A percentile compares a stretch with the other conserved stretches of the same genome.
Evolutionary conservation across 2,888 invertebrate genomes (phyloP).

Genomic region (Diaprepes abbreviatus): DNA sequence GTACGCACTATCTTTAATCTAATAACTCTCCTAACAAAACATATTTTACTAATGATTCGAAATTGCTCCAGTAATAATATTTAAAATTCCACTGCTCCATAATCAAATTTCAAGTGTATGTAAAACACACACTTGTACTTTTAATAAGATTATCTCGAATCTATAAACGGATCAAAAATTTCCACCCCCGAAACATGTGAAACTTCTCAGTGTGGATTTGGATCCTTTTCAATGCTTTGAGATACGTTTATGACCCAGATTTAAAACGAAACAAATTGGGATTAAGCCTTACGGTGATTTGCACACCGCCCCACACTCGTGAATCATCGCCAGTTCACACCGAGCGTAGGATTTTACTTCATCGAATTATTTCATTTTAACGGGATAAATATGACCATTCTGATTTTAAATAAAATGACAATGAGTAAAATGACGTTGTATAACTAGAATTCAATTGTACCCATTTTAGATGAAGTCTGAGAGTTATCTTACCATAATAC

Average conservation of each 20-base stretch:
- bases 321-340: constrained; percentile 58
- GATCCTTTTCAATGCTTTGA: constrained; percentile 40
- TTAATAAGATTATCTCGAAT: constrained; percentile 33
- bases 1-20: no score
- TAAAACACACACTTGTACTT: constrained; percentile 24
- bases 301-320: constrained; percentile 63
- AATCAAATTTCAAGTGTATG: no score
- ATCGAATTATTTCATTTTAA: constrained; percentile 11
- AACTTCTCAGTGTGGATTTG: constrained; percentile 43
- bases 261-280: constrained; percentile 68
- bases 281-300: constrained; percentile 67
- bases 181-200: constrained; percentile 43
- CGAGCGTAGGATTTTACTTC: constrained; percentile 29
- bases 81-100: no score
- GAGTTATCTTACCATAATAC: no score
- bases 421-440: no score
- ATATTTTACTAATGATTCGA: no score
- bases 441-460: no score
- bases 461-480: no score
- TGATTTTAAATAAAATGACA: no score
- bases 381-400: no score
- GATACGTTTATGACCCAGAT: constrained; percentile 64
- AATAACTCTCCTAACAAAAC: no score
- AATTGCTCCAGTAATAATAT: no score
- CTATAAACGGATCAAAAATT: constrained; percentile 32